Evolutionary conservation across 2,888 invertebrate genomes (phyloP).

Genomic region (Nomada ruficornis): DNA sequence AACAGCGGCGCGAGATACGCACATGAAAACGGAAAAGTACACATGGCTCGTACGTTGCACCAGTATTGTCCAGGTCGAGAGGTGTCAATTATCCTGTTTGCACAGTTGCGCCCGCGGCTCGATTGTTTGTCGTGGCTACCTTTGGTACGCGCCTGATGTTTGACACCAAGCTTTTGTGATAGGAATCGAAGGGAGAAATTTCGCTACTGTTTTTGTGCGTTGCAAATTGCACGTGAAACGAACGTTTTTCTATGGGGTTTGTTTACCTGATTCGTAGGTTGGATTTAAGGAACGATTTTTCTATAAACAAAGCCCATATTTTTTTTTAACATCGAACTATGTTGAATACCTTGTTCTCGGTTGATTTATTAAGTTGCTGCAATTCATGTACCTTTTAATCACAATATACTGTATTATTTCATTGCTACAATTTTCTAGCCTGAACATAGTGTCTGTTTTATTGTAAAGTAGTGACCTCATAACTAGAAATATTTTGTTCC

Average conservation of each 20-base stretch:
- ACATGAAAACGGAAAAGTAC: constrained; percentile 35
- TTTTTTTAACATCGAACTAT: no score
- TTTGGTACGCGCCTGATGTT: constrained; percentile 16
- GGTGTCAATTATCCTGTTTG: constrained; percentile 56
- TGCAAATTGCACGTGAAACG: neutral
- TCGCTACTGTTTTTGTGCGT: neutral
- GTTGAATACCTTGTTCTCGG: no score
- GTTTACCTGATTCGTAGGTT: neutral
- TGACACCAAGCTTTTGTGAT: neutral
- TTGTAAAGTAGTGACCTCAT: no score
- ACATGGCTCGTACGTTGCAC: constrained; percentile 14
- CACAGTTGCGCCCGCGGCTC: constrained; percentile 23
- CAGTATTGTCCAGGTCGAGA: constrained; percentile 25
- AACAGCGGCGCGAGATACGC: constrained; percentile 19
- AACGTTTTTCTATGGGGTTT: neutral
- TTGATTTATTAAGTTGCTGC: no score
- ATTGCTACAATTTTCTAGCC: no score
- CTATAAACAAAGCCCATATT: no score
- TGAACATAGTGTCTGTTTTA: no score
- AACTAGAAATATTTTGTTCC: no score
- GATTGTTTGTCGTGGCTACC: constrained; percentile 35
- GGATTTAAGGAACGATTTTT: neutral
- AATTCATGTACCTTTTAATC: no score
- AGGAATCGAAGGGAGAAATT: neutral
- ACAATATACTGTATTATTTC: no score